These are phyloP conservation scores for Lethenteron camtschaticum DNA, from an alignment of 2,113 vertebrate species.

Conservation along the genomic window DNA sequence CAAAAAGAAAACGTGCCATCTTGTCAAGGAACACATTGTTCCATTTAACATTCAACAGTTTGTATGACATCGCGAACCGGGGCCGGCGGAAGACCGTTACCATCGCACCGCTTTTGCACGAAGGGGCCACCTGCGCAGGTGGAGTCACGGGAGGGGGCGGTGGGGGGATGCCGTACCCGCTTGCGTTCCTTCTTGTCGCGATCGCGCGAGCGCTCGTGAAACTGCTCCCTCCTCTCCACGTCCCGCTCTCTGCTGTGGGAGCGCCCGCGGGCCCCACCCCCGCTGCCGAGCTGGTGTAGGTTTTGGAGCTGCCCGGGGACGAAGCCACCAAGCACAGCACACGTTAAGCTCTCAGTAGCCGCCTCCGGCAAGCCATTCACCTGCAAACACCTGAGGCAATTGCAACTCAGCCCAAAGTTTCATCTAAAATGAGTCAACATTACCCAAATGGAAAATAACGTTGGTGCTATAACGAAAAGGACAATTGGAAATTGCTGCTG, in stretches of 20 bases:
- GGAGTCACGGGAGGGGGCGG: no score
- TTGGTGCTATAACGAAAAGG: background rate
- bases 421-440: no score
- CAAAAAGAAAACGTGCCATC: no score
- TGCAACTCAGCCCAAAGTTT: constrained; percentile 7
- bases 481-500: background rate
- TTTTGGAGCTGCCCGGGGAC: constrained; percentile 41
- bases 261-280: constrained; percentile 44
- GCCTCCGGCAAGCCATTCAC: constrained; percentile 1
- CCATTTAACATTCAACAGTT: no score
- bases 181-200: constrained; percentile 62
- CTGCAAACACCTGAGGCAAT: background rate
- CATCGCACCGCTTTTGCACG: no score
- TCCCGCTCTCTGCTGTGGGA: constrained; percentile 70
- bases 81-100: no score
- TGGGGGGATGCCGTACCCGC: constrained; percentile 33
- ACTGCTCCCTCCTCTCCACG: constrained; percentile 65
- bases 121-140: no score
- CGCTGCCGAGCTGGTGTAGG: constrained; percentile 23
- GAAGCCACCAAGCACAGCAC: constrained; percentile 11
- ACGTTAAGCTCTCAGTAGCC: background rate
- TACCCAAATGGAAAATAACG: no score
- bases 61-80: no score
- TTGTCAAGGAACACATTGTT: no score
- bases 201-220: constrained; percentile 59